phyloP scores from a whole-genome alignment of 1,140 invertebrate species.

The Drosophila biarmipes region DNA sequence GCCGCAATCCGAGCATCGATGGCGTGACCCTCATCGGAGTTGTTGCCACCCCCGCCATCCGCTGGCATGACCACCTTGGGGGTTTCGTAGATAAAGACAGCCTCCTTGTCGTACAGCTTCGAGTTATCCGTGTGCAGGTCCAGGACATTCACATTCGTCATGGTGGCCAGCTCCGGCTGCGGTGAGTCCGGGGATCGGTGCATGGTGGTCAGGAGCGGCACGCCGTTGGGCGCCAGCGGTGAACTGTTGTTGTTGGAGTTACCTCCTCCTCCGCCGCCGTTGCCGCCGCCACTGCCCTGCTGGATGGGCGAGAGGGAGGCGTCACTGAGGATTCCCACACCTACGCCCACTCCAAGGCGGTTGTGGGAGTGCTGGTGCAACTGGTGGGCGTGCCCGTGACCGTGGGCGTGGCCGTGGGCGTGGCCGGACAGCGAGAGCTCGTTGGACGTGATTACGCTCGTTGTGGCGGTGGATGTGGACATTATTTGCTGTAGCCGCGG shows the following conservation, averaged over 20 bases:
- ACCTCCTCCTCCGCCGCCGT: slow-evolving; percentile 59
- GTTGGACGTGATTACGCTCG: slow-evolving; percentile 82
- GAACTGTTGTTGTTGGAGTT: slow-evolving; percentile 57
- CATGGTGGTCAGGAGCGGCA: slow-evolving; percentile 74
- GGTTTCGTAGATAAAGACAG: slow-evolving; percentile 82
- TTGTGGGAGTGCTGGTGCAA: slow-evolving; percentile 53
- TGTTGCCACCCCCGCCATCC: slow-evolving; percentile 27
- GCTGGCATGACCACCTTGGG: slow-evolving; percentile 79
- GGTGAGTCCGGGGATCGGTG: slow-evolving; percentile 86
- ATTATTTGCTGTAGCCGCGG: slow-evolving; percentile 48
- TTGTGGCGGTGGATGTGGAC: slow-evolving; percentile 79
- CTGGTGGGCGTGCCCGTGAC: slow-evolving; percentile 45
- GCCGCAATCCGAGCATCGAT: slow-evolving; percentile 81
- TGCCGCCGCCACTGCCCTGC: slow-evolving; percentile 62
- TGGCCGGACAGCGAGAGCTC: slow-evolving; percentile 71
- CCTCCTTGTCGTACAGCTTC: slow-evolving; percentile 82
- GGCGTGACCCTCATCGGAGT: slow-evolving; percentile 77
- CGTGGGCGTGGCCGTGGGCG: slow-evolving; percentile 47
- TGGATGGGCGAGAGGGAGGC: slow-evolving; percentile 73
- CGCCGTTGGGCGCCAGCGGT: slow-evolving; percentile 72
- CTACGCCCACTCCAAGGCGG: slow-evolving; percentile 50
- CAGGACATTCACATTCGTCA: slow-evolving; percentile 89
- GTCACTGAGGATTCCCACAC: slow-evolving; percentile 67
- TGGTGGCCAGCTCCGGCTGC: slow-evolving; percentile 90
- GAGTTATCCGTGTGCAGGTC: slow-evolving; percentile 86